Evolutionary conservation across 1,140 invertebrate species (phyloP), one percentile per base, ranked within the genome.

Genomic region (Heliconius eleuchia): DNA sequence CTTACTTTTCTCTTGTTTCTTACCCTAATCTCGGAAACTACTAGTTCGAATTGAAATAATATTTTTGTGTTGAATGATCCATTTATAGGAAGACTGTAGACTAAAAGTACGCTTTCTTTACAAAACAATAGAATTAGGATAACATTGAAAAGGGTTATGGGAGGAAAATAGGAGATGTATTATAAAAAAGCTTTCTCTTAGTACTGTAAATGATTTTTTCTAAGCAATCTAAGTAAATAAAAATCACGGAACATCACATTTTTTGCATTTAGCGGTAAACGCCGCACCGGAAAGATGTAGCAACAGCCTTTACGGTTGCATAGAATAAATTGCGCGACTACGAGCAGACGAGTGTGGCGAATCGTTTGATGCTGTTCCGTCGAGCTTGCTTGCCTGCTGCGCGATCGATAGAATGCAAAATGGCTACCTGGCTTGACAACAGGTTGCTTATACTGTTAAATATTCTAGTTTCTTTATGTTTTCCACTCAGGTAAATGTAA

Each of bases 291-390:
- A 74, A 39, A 70, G 55, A 55, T 71, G 70, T 71, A 66, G 73
- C 60, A 27, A 71, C 55, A 75, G 78, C 73, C 73, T 79, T 75
- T 75, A 74, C 78, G 42, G 73, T 74, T 74, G 34, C 70, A 60
- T 46, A 79, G 52, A 75, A 23, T 79, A 79, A 79, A 79, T 79
- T 42, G 57, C 70, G 57, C 52, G 70, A 18, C 16, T 73, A 37
- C 30, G 13, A 66, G 57, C 74, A 23, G 57, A 70, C 55, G n/a
- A 76, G 74, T 34, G 42, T 27, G 39, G 42, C 57, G 23, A 76
- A 46, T 76, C 66, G 23, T 23, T 18, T 18, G 60, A 70, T 19
- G 66, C 39, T 30, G 18, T 34, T 27, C n/a, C 71, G 60, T 3
- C 23, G 23, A 66, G 27, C 23, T 30, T 27, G 4, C 3, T 23